These are phyloP conservation scores for Gymnoscopelus braueri DNA, from an alignment of 2,797 vertebrate genomes.

Conservation along the genomic window DNA sequence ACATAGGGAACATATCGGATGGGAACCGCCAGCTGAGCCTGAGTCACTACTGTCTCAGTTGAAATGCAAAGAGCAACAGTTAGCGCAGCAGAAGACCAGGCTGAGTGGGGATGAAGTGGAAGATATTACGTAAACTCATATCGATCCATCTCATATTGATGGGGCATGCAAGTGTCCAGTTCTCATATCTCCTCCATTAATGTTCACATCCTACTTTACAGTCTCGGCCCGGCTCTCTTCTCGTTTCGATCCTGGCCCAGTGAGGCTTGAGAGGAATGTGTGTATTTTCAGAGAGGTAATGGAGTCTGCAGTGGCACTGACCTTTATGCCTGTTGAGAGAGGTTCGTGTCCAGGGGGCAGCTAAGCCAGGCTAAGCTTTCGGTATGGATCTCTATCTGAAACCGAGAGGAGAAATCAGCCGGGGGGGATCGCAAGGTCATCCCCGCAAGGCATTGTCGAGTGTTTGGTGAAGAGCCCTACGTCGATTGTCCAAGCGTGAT, in stretches of 20 bases:
- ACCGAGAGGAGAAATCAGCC: constrained; percentile 64
- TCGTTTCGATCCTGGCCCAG: constrained; percentile 40
- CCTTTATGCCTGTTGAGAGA: constrained; percentile 59
- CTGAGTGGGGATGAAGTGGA: constrained; percentile 19
- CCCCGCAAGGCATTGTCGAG: constrained; percentile 47
- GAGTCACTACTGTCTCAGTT: constrained; percentile 10
- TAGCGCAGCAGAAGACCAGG: constrained; percentile 16
- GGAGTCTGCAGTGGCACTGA: constrained; percentile 56
- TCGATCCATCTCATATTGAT: constrained; percentile 46
- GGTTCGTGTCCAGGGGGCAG: constrained; percentile 65
- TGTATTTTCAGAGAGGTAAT: constrained; percentile 51
- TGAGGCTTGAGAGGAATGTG: constrained; percentile 45
- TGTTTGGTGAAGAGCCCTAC: constrained; percentile 58
- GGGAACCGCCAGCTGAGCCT: too few species aligned
- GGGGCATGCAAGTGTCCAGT: constrained; percentile 23
- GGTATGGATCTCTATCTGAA: constrained; percentile 71
- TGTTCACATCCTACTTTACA: constrained; percentile 47
- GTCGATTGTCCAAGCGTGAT: constrained; percentile 58
- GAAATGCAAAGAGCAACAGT: constrained; percentile 15
- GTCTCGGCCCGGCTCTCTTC: constrained; percentile 29
- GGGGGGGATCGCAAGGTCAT: constrained; percentile 69
- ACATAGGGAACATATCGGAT: constrained; percentile 5
- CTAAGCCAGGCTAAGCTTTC: constrained; percentile 71
- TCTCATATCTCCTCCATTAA: constrained; percentile 35
- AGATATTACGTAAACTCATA: constrained; percentile 32